Evolutionary conservation across 2,797 vertebrate genomes (phyloP).

Genomic region (Dendrocincla tyrannina): DNA sequence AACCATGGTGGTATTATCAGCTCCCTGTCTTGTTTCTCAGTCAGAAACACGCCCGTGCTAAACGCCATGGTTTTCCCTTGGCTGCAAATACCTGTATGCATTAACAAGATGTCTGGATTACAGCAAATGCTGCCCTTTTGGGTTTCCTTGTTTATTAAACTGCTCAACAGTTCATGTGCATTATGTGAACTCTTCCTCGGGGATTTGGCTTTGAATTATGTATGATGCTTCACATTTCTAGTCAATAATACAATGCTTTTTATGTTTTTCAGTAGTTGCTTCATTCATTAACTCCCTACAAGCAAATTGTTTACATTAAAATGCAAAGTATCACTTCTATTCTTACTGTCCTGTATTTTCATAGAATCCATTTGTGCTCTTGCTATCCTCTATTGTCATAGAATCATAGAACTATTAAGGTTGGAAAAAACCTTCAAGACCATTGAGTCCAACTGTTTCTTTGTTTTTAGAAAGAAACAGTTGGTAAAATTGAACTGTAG

Average conservation of each 20-base stretch:
- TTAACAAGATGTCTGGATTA: not conserved
- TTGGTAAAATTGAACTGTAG: not conserved
- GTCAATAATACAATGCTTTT: not conserved
- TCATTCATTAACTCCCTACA: not conserved
- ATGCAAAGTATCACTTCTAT: not conserved
- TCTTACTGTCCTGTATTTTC: not conserved
- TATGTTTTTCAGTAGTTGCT: not conserved
- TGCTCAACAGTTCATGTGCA: not conserved
- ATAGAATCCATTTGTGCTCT: not conserved
- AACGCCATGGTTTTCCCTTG: not conserved
- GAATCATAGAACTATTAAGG: not conserved
- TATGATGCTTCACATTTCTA: not conserved
- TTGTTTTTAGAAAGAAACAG: not conserved
- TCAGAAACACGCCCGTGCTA: not conserved
- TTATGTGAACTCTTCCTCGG: not conserved
- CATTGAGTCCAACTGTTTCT: not conserved
- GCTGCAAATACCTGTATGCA: not conserved
- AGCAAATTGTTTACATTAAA: not conserved
- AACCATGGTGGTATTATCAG: not conserved
- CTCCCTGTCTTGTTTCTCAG: not conserved
- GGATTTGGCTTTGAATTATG: conserved; percentile 34
- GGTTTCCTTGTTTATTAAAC: not conserved
- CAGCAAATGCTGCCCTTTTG: not conserved
- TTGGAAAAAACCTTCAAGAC: not conserved
- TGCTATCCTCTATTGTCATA: not conserved